A percentile compares a stretch with the other conserved stretches of the same genome.
phyloP scores from a whole-genome alignment of 2,797 vertebrate genomes.

The Cyclopterus lumpus region DNA sequence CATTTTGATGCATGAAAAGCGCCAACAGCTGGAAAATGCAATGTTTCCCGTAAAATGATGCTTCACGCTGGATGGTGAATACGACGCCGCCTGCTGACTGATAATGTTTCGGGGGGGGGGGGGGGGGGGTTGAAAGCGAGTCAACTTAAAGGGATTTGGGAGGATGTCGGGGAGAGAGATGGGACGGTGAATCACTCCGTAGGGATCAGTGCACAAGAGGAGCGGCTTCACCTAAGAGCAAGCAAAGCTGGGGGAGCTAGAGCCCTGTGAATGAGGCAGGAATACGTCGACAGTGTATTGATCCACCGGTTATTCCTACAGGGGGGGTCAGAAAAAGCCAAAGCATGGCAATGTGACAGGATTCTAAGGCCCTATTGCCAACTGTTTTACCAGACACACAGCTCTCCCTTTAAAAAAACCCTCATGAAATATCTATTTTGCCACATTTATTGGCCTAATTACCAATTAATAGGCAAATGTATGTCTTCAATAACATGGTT shows the following conservation, averaged over 20 bases:
- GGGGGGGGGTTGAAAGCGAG: slow-evolving; percentile 59
- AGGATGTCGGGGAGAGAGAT: slow-evolving; percentile 51
- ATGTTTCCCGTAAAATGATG: slow-evolving; percentile 73
- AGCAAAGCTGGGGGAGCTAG: slow-evolving; percentile 54
- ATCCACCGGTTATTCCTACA: slow-evolving; percentile 54
- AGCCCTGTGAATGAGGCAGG: slow-evolving; percentile 53
- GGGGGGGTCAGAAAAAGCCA: not conserved
- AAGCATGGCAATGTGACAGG: not conserved
- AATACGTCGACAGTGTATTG: slow-evolving; percentile 63
- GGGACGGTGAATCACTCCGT: slow-evolving; percentile 66
- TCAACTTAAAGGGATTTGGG: slow-evolving; percentile 65
- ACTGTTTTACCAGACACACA: not conserved
- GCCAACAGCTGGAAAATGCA: slow-evolving; percentile 72
- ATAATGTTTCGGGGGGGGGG: slow-evolving; percentile 60
- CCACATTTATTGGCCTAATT: too few relatives aligned
- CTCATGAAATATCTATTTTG: too few relatives aligned
- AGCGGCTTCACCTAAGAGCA: slow-evolving; percentile 54
- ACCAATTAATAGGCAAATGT: too few relatives aligned
- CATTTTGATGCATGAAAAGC: slow-evolving; percentile 48
- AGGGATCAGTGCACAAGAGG: slow-evolving; percentile 67
- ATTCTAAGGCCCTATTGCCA: not conserved
- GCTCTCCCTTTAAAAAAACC: not conserved
- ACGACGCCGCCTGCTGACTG: slow-evolving; percentile 60
- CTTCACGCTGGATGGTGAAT: slow-evolving; percentile 61
- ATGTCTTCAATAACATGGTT: too few relatives aligned